A percentile compares a stretch with the other conserved stretches of the same genome.
These are phyloP conservation scores for Lagopus leucura DNA, from an alignment of 2,113 vertebrate genomes.

Conservation along the genomic window DNA sequence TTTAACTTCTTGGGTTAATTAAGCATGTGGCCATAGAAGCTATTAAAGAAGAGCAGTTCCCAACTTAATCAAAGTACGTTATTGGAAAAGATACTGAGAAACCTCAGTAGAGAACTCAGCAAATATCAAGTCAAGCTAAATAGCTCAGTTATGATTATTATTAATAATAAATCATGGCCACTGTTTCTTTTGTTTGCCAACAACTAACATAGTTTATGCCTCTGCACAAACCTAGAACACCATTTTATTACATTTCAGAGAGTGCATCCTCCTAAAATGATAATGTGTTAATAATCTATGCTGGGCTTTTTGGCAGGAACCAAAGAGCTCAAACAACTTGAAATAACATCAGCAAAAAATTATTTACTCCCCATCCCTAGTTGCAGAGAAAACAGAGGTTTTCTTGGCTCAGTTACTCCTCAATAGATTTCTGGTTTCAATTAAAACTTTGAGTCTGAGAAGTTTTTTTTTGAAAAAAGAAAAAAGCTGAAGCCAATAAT, in stretches of 20 bases:
- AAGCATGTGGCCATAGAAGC: not conserved
- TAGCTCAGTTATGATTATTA: slow-evolving; percentile 22
- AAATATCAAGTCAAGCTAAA: slow-evolving; percentile 32
- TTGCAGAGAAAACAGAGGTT: slow-evolving; percentile 77
- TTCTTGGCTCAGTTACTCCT: slow-evolving; percentile 76
- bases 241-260: slow-evolving; percentile 41
- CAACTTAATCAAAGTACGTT: slow-evolving; percentile 13
- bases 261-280: slow-evolving; percentile 61
- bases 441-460: slow-evolving; percentile 78
- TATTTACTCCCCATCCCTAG: slow-evolving; percentile 77
- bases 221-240: slow-evolving; percentile 25
- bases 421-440: slow-evolving; percentile 83
- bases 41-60: slow-evolving; percentile 2
- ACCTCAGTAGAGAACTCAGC: not conserved
- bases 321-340: slow-evolving; percentile 70
- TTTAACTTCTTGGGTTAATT: slow-evolving; percentile 18
- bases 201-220: not conserved
- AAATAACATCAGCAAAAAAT: slow-evolving; percentile 80
- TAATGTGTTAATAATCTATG: slow-evolving; percentile 77
- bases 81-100: not conserved
- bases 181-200: slow-evolving; percentile 35
- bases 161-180: slow-evolving; percentile 44
- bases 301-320: slow-evolving; percentile 66
- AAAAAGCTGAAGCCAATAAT: slow-evolving; percentile 47
- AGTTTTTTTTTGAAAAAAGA: not conserved